Evolutionary conservation across 2,888 invertebrate species (phyloP), one percentile per base, ranked within the genome.

Genomic region (Serrognathus titanus): DNA sequence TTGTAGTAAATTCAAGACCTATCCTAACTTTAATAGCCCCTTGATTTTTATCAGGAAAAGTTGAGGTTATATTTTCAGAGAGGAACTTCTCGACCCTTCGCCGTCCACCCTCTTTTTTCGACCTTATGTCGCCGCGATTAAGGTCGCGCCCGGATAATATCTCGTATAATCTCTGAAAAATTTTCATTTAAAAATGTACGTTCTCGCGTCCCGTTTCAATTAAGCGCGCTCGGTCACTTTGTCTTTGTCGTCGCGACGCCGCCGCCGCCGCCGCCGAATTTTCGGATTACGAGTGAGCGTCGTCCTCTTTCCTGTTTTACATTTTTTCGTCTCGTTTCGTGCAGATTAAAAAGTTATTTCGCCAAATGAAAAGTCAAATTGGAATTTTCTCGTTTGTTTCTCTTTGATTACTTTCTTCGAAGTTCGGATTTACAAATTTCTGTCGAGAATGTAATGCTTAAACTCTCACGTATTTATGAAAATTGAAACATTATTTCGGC

Each of bases 1-100:
- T 43, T 43, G 43, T 43, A 43, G 43, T 43, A 43, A 54, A 54
- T 54, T 54, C 54, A 54, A 36, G 54, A 54, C 54, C 54, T 54
- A 54, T 54, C 54, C 54, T 49, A 54, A 54, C 49, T 54, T 54
- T 54, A 54, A 54, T 54, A 54, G 54, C 49, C 48, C 49, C 54
- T 54, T 49, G 54, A 54, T 54, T 54, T 54, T 49, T 54, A 54
- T 54, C 54, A 54, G 49, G 43, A 49, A 43, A 43, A 43, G 43
- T 43, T 43, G 43, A 43, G 43, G 43, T 43, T 43, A 43, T 9
- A 43, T 43, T 43, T 43, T 43, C 43, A 43, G 16, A 8, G 43
- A 20, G 10, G 43, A 43, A 43, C 43, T 43, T 43, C 20, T 16
- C 20, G 41, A 41, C 13, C 13, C 12, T 41, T 8, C 41, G 41